These are phyloP conservation scores for Gallirallus australis DNA, from an alignment of 2,797 vertebrate species.

Conservation along the genomic window DNA sequence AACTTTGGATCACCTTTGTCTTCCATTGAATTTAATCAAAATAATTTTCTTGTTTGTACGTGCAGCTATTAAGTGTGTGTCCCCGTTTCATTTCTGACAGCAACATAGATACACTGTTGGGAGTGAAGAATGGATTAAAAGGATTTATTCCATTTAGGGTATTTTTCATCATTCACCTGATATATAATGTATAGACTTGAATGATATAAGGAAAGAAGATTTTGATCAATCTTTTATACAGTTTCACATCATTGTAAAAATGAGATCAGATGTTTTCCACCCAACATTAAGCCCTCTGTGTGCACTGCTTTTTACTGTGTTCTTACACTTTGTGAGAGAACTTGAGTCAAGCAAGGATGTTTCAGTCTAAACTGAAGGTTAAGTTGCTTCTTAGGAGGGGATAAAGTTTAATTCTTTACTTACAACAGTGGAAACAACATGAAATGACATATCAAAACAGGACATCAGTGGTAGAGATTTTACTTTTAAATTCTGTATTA, in stretches of 20 bases:
- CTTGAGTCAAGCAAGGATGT: fast-evolving
- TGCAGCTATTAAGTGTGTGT: background rate
- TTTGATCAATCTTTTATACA: background rate
- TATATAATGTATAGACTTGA: background rate
- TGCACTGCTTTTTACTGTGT: fast-evolving
- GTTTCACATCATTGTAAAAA: background rate
- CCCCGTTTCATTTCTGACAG: background rate
- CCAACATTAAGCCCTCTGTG: background rate
- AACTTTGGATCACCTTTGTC: background rate
- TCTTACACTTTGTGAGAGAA: background rate
- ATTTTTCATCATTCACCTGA: background rate
- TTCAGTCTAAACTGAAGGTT: background rate
- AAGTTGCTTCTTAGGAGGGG: background rate
- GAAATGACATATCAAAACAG: background rate
- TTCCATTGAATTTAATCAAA: background rate
- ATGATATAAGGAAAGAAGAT: background rate
- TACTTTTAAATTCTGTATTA: background rate
- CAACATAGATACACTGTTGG: background rate
- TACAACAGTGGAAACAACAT: background rate
- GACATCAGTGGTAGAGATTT: fast-evolving
- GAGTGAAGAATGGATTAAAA: too few species aligned
- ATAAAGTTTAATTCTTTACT: background rate
- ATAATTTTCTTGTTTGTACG: background rate
- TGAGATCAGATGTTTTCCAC: background rate
- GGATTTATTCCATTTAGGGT: too few species aligned